Evolutionary conservation across 2,888 invertebrate species (phyloP), one percentile per base, ranked within the genome.

Genomic region (Panzeria rudis): DNA sequence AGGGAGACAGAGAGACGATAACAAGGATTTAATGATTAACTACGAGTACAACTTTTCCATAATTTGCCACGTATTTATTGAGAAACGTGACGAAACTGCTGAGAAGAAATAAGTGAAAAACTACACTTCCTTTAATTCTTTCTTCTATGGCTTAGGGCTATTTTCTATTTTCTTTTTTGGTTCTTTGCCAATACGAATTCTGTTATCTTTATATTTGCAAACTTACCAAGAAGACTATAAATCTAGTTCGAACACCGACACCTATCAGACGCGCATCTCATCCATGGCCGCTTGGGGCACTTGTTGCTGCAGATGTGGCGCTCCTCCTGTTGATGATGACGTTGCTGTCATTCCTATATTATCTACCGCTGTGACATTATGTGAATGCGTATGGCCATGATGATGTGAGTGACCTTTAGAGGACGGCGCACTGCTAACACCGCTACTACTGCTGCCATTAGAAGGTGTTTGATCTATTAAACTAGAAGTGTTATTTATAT

Each of bases 181-280:
- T 44, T 23, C 23, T 23, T 71, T 3, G 25, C 7, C 3, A 11
- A 35, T 25, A 1, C 32, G 15, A 15, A 29, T 17, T 9, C n/a
- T 56, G 17, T 52, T 15, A 20, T 38, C 38, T 73, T 56, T 7
- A 78, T 35, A 25, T 23, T 80, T 20, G 5, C 9, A 0, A 8
- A 91, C 92, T 92, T 88, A 92, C 92, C 92, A 89, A 88, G 91
- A 89, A 89, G 91, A 92, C 92, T 92, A 92, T 92, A 92, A 92
- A 88, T 92, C 91, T 89, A 92, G 89, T 90, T 92, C 92, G 91
- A 92, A 92, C 89, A 91, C 91, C 91, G 92, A 90, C 88, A 91
- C 92, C 92, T 92, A 96, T 97, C 97, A 97, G 95, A 97, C 97
- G 93, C 97, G 94, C 97, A 97, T 97, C 93, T 97, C 97, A 92